These are phyloP conservation scores for Ctena decussata DNA, from an alignment of 2,888 invertebrate genomes.

Conservation along the genomic window DNA sequence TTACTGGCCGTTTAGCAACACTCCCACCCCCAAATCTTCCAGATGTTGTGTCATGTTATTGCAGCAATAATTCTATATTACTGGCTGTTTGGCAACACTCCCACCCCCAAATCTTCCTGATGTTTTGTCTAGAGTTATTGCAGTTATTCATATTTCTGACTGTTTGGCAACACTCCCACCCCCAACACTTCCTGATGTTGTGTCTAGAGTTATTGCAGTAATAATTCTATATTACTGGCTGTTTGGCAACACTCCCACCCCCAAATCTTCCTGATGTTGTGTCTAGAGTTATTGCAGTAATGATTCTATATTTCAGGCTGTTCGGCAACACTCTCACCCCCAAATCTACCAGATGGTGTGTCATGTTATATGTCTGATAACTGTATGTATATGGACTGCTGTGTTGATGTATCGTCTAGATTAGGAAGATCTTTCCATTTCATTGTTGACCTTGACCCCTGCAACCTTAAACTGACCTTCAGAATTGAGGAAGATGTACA, in stretches of 20 bases:
- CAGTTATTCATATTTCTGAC: too few species aligned
- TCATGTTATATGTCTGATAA: constrained; percentile 41
- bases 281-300: too few species aligned
- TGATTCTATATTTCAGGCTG: constrained; percentile 37
- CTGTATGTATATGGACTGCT: constrained; percentile 55
- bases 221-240: too few species aligned
- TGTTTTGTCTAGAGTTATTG: too few species aligned
- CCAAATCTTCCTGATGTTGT: constrained; percentile 5
- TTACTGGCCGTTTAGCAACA: too few species aligned
- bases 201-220: too few species aligned
- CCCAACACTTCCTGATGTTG: too few species aligned
- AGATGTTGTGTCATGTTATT: too few species aligned
- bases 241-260: neutral
- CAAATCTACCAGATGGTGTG: constrained; percentile 5
- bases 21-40: neutral
- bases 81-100: too few species aligned
- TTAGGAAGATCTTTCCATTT: constrained; percentile 40
- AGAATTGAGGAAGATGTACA: neutral
- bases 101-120: too few species aligned
- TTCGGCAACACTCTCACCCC: neutral
- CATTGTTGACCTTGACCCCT: constrained; percentile 16
- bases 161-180: too few species aligned
- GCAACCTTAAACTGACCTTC: constrained; percentile 14
- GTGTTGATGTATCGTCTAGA: constrained; percentile 17
- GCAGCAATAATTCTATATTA: too few species aligned